phyloP scores from a whole-genome alignment of 2,797 vertebrate species.

The Okamejei kenojei region DNA sequence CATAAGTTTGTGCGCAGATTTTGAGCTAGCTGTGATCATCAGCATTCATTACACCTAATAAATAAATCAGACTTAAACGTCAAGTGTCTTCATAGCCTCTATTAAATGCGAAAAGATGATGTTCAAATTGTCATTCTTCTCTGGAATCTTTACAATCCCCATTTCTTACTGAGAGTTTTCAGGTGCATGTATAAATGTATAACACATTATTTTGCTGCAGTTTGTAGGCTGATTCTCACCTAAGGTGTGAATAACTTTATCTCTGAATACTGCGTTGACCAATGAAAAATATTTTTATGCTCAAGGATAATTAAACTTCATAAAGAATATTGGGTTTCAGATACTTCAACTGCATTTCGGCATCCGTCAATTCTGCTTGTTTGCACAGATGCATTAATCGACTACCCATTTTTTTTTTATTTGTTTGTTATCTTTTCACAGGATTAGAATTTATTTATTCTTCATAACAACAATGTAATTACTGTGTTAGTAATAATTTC shows the following conservation, averaged over 20 bases:
- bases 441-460: background rate
- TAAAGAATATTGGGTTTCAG: background rate
- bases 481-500: background rate
- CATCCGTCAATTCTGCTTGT: background rate
- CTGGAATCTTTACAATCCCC: too few relatives aligned
- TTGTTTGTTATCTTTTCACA: background rate
- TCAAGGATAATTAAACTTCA: background rate
- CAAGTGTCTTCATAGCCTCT: too few relatives aligned
- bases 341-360: background rate
- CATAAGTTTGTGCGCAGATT: background rate
- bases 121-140: too few relatives aligned
- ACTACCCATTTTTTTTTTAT: background rate
- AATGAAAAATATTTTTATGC: background rate
- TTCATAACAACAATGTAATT: background rate
- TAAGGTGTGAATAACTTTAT: background rate
- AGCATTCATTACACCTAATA: too few relatives aligned
- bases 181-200: too few relatives aligned
- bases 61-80: too few relatives aligned
- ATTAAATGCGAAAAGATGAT: too few relatives aligned
- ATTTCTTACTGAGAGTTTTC: too few relatives aligned
- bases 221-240: background rate
- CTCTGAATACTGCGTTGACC: background rate
- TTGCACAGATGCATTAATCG: background rate
- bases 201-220: background rate
- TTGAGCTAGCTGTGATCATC: too few relatives aligned